A percentile compares a stretch with the other conserved stretches of the same genome.
Conservation (phyloP, 2,113 vertebrate genomes). For the Vicugna pacos region DNA sequence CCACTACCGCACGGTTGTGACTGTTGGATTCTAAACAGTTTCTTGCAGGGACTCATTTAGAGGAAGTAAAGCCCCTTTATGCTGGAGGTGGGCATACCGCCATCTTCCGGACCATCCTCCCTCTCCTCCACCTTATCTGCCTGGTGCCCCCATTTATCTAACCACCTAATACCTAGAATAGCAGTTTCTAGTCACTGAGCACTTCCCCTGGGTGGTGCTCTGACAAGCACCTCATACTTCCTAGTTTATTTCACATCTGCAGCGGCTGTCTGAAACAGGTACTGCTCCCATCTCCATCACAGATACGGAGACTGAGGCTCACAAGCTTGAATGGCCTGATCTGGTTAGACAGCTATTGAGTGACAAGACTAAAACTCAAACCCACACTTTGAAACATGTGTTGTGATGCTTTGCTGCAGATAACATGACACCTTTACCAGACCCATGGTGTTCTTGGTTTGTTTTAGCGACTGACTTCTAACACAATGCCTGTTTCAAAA, state of each 20-base stretch:
- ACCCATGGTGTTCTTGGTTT: neutral
- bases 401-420: neutral
- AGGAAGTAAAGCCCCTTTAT: no score
- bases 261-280: neutral
- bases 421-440: neutral
- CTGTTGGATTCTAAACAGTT: no score
- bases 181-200: neutral
- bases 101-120: no score
- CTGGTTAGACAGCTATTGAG: neutral
- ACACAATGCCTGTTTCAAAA: neutral
- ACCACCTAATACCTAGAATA: neutral
- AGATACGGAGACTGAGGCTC: neutral
- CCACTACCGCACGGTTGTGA: no score
- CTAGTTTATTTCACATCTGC: neutral
- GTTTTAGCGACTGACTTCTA: neutral
- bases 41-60: no score
- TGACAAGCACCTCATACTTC: neutral
- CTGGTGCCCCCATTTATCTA: no score
- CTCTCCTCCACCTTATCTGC: no score
- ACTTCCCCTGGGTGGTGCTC: neutral
- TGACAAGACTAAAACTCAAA: neutral
- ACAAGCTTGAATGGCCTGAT: neutral
- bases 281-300: neutral
- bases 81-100: no score
- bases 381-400: neutral